Evolutionary conservation across 2,113 vertebrate genomes (phyloP).

Genomic region (Nestor notabilis): DNA sequence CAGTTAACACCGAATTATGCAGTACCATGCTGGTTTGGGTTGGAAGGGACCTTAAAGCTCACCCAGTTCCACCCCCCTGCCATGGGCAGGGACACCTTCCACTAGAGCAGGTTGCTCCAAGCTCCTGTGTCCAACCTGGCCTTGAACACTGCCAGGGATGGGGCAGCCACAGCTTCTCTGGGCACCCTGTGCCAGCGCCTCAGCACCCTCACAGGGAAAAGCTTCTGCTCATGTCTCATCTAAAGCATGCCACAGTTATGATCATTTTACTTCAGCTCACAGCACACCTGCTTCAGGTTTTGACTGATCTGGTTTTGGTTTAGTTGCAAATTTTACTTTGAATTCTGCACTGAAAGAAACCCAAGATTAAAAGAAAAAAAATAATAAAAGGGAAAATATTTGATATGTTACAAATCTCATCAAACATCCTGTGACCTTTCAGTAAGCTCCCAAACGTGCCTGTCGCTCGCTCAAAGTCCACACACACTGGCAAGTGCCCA

Average conservation of each 20-base stretch:
- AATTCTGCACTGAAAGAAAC: not conserved
- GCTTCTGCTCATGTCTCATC: not conserved
- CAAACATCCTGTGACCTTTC: not conserved
- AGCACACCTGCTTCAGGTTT: not conserved
- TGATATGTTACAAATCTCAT: not conserved
- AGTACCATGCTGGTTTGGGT: not conserved
- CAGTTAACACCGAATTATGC: not conserved
- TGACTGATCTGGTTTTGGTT: not conserved
- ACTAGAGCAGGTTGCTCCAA: not conserved
- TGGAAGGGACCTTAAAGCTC: not conserved
- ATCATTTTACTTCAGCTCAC: not conserved
- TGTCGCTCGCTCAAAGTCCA: fast-evolving
- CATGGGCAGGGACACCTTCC: not conserved
- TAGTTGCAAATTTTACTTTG: not conserved
- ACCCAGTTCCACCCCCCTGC: not conserved
- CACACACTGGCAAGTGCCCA: fast-evolving
- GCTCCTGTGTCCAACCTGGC: too few species aligned
- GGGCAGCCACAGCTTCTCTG: too few species aligned
- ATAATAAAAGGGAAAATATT: not conserved
- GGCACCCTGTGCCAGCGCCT: too few species aligned
- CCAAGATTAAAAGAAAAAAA: not conserved
- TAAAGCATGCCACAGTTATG: not conserved
- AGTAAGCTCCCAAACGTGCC: fast-evolving
- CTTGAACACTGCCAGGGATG: too few species aligned
- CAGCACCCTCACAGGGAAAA: not conserved